A percentile compares a stretch with the other conserved stretches of the same genome.
Conservation (phyloP, 2,797 vertebrate species). For the Taeniopygia guttata region DNA sequence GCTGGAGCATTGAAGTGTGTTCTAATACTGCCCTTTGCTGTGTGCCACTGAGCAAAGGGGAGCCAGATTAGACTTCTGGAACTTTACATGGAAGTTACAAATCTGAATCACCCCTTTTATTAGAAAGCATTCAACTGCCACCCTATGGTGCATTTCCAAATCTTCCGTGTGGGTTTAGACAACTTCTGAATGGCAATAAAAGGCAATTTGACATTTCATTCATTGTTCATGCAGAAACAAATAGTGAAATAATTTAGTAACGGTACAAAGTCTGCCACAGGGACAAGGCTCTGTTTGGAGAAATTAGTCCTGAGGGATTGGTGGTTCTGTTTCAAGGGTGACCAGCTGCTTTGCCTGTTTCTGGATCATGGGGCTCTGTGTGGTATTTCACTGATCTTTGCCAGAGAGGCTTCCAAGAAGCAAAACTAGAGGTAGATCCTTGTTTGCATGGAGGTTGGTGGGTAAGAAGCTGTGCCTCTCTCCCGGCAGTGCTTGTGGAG, state of each 20-base stretch:
- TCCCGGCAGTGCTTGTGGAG: not conserved
- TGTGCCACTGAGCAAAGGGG: not conserved
- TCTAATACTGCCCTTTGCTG: not conserved
- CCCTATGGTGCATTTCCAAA: no score
- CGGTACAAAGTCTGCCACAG: no score
- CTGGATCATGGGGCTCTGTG: not conserved
- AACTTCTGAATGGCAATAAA: no score
- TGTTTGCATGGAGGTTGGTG: not conserved
- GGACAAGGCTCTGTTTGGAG: not conserved
- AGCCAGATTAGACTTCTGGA: not conserved
- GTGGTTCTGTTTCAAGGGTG: not conserved
- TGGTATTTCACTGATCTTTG: not conserved
- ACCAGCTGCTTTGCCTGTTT: not conserved
- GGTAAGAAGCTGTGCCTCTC: not conserved
- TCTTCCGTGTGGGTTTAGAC: no score
- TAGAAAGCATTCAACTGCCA: no score
- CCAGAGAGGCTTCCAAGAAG: not conserved
- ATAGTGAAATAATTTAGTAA: no score
- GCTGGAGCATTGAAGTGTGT: not conserved
- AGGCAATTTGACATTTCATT: no score
- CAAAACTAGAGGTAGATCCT: not conserved
- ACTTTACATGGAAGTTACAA: no score
- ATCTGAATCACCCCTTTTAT: no score
- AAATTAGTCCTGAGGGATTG: not conserved
- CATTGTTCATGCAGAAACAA: no score